Percentiles rank a stretch among this genome's conserved stretches.
Evolutionary conservation across 1,140 invertebrate species (phyloP).

Genomic region (Sesamia nonagrioides): DNA sequence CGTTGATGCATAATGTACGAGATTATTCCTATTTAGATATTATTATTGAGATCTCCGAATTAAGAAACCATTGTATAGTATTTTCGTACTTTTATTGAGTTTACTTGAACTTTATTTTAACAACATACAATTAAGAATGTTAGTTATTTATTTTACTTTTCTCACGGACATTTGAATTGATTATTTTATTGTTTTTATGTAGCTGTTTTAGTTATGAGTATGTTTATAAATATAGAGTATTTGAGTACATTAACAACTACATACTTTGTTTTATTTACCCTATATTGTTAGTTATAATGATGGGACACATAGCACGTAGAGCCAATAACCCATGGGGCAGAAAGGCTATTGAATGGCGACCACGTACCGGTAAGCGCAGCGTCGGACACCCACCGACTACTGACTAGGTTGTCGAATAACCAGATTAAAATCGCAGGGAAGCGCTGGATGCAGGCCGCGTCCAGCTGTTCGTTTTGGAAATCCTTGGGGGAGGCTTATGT

Average conservation of each 20-base stretch:
- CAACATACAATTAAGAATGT: not conserved
- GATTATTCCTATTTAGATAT: constrained; percentile 35
- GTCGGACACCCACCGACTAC: too few species aligned
- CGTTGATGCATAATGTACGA: constrained; percentile 34
- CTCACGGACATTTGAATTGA: not conserved
- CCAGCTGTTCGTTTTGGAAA: too few species aligned
- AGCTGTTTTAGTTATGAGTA: constrained; percentile 43
- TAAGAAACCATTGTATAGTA: constrained; percentile 32
- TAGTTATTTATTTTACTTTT: constrained; percentile 23
- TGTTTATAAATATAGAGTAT: constrained; percentile 40
- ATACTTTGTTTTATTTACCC: not conserved
- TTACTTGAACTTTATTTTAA: constrained; percentile 15
- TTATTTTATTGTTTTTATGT: constrained; percentile 35
- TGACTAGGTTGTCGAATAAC: too few species aligned
- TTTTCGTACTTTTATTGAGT: not conserved
- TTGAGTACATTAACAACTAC: not conserved
- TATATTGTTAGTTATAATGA: too few species aligned
- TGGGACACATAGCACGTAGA: too few species aligned
- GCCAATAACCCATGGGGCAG: too few species aligned
- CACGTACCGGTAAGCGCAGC: too few species aligned
- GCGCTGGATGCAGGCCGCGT: too few species aligned
- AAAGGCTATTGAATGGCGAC: too few species aligned
- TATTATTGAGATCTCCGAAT: constrained; percentile 37
- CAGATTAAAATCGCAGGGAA: too few species aligned
- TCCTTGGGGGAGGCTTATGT: too few species aligned